Conservation (phyloP, 2,888 invertebrate species). For the Drosophila basisetae region DNA sequence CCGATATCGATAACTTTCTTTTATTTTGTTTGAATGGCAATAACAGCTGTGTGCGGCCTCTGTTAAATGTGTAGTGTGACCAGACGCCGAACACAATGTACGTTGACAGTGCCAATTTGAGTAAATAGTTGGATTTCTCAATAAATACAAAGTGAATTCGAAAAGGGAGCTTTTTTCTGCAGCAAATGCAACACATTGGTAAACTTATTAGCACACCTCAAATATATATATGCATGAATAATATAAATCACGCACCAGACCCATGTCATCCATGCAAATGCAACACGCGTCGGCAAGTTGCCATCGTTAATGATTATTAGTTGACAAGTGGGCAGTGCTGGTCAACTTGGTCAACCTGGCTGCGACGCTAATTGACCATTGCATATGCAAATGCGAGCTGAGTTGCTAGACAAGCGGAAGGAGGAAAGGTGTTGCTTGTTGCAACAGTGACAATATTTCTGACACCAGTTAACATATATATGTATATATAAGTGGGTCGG, state of each 20-base stretch:
- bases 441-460: slow-evolving; percentile 61
- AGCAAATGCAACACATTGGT: slow-evolving; percentile 8
- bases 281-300: slow-evolving; percentile 30
- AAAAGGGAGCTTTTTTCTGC: slow-evolving; percentile 12
- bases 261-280: slow-evolving; percentile 54
- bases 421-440: slow-evolving; percentile 38
- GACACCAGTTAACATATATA: slow-evolving; percentile 42
- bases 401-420: slow-evolving; percentile 20
- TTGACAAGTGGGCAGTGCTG: slow-evolving; percentile 24
- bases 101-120: slow-evolving; percentile 17
- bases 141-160: not conserved
- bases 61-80: slow-evolving; percentile 1
- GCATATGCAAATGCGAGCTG: slow-evolving; percentile 36
- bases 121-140: not conserved
- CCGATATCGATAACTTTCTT: not conserved
- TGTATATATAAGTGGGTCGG: not conserved
- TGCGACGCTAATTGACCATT: slow-evolving; percentile 37
- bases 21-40: slow-evolving; percentile 34
- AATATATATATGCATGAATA: slow-evolving; percentile 24
- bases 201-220: slow-evolving; percentile 35
- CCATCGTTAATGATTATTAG: slow-evolving; percentile 20
- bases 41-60: slow-evolving; percentile 28
- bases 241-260: slow-evolving; percentile 58
- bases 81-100: not conserved
- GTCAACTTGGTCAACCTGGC: not conserved